A percentile compares a stretch with the other conserved stretches of the same genome.
Evolutionary conservation across 2,797 vertebrate genomes (phyloP).

Genomic region (Lagocephalus sceleratus): DNA sequence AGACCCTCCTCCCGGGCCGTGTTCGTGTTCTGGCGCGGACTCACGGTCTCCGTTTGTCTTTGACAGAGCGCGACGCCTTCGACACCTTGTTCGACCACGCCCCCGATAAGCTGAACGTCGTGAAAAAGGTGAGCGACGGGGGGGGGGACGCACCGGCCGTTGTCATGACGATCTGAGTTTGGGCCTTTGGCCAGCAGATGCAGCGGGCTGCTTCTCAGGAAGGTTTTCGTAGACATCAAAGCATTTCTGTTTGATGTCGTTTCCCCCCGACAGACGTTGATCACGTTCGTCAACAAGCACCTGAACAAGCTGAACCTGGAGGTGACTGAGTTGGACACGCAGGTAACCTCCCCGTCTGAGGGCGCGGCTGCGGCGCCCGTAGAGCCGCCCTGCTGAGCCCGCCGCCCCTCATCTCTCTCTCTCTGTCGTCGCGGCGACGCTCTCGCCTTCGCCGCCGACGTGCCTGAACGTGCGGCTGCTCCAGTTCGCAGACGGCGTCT

Average conservation of each 20-base stretch:
- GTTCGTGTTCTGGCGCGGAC: conserved; percentile 72
- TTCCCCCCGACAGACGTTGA: conserved; percentile 82
- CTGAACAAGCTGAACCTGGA: conserved; percentile 97
- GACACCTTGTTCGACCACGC: conserved; percentile 97
- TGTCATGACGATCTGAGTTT: too few relatives aligned
- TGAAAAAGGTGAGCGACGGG: conserved; percentile 96
- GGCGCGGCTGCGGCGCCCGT: too few relatives aligned
- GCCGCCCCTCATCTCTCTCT: too few relatives aligned
- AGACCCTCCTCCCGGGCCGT: conserved; percentile 77
- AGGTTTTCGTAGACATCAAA: too few relatives aligned
- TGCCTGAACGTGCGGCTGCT: conserved; percentile 5
- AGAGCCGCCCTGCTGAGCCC: too few relatives aligned
- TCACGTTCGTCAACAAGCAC: conserved; percentile 98
- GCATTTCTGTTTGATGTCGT: neutral
- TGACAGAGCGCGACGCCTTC: conserved; percentile 91
- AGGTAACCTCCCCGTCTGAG: conserved; percentile 84
- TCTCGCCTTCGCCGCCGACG: too few relatives aligned
- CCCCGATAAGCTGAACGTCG: conserved; percentile 95
- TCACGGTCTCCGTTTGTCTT: conserved; percentile 1
- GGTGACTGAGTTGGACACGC: conserved; percentile 95
- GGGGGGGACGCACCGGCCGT: too few relatives aligned
- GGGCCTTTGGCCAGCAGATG: neutral
- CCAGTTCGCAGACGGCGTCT: conserved; percentile 98
- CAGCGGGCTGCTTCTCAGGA: too few relatives aligned
- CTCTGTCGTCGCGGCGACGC: neutral